These are phyloP conservation scores for Pampusana beccarii DNA, from an alignment of 2,113 vertebrate genomes.

Conservation along the genomic window DNA sequence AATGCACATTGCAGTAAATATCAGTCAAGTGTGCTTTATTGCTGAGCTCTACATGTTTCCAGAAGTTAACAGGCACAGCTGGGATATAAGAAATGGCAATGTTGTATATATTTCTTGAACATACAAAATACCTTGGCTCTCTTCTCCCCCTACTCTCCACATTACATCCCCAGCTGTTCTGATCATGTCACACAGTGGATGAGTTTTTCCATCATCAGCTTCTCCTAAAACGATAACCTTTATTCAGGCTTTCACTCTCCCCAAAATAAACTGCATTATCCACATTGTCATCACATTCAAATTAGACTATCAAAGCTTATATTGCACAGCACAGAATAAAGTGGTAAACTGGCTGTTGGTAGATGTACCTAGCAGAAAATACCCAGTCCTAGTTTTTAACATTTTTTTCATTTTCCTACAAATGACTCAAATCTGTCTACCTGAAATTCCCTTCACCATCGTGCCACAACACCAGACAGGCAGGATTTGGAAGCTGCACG, in stretches of 20 bases:
- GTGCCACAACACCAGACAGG: background rate
- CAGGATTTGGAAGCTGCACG: background rate
- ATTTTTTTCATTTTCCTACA: background rate
- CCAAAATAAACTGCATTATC: slow-evolving; percentile 34
- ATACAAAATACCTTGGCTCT: slow-evolving; percentile 57
- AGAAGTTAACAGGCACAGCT: slow-evolving; percentile 63
- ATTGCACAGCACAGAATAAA: background rate
- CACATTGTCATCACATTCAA: background rate
- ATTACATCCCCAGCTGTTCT: slow-evolving; percentile 54
- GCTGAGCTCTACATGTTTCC: slow-evolving; percentile 58
- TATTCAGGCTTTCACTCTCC: slow-evolving; percentile 23
- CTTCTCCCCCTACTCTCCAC: slow-evolving; percentile 2
- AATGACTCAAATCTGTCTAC: background rate
- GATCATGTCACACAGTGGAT: slow-evolving; percentile 35
- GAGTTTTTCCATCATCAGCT: slow-evolving; percentile 49
- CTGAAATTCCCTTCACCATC: background rate
- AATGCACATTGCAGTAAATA: slow-evolving; percentile 47
- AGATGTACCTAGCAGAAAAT: background rate
- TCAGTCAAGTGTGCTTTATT: slow-evolving; percentile 55
- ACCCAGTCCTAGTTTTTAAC: background rate
- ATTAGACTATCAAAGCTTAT: background rate
- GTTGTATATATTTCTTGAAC: slow-evolving; percentile 57
- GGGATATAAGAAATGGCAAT: slow-evolving; percentile 50
- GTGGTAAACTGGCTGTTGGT: background rate
- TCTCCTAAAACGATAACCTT: slow-evolving; percentile 49